These are phyloP conservation scores for Spermophilus dauricus DNA, from an alignment of 2,113 vertebrate genomes.

Conservation along the genomic window DNA sequence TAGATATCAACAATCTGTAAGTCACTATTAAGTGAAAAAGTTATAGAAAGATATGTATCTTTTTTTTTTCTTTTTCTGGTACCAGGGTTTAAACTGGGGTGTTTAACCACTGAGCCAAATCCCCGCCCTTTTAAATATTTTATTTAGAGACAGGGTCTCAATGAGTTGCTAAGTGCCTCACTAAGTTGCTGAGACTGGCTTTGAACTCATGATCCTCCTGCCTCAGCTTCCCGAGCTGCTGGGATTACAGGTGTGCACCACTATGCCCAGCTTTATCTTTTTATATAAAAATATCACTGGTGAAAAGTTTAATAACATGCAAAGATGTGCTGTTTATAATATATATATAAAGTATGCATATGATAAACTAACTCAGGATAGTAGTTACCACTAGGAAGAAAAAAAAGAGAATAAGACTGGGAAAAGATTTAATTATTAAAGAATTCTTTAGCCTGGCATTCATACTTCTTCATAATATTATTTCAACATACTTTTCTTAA, in stretches of 20 bases:
- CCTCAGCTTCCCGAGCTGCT: too few species aligned
- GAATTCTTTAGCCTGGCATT: not conserved
- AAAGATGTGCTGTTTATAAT: not conserved
- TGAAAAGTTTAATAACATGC: not conserved
- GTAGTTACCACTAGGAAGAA: not conserved
- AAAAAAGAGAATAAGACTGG: not conserved
- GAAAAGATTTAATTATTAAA: not conserved
- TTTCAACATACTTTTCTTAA: not conserved
- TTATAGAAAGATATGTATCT: not conserved
- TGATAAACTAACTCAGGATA: not conserved
- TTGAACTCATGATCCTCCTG: too few species aligned
- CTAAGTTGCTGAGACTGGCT: too few species aligned
- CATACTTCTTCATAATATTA: not conserved
- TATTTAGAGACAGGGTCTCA: too few species aligned
- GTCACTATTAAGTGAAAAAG: not conserved
- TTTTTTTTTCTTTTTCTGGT: too few species aligned
- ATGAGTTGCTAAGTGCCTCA: too few species aligned
- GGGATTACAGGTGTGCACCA: too few species aligned
- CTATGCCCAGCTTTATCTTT: not conserved
- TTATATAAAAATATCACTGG: not conserved
- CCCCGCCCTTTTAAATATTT: too few species aligned
- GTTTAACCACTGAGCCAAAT: too few species aligned
- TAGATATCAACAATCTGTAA: not conserved
- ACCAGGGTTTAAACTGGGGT: too few species aligned
- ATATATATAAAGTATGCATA: not conserved